Percentiles rank a stretch among this genome's conserved stretches.
Conservation (phyloP, 2,888 invertebrate genomes). For the Chesias legatella region DNA sequence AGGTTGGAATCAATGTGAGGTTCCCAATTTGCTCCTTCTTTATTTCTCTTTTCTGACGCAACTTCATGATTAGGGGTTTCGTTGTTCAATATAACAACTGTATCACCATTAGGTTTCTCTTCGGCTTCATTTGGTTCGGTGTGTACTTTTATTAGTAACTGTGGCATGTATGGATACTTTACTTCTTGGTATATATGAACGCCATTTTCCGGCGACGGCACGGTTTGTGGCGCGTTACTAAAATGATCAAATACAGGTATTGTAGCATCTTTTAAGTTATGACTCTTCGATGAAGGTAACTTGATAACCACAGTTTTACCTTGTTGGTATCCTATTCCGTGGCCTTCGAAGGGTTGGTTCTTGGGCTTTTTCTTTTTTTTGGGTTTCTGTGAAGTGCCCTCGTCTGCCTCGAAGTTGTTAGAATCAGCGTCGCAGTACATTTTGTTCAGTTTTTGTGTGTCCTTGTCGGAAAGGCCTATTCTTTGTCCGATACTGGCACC, state of each 20-base stretch:
- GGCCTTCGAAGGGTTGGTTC: constrained; percentile 69
- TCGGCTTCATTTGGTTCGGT: constrained; percentile 17
- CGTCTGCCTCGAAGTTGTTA: constrained; percentile 42
- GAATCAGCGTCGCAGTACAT: constrained; percentile 79
- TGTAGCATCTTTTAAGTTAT: constrained; percentile 50
- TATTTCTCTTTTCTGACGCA: constrained; percentile 6
- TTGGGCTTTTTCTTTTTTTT: constrained; percentile 53
- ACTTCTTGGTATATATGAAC: constrained; percentile 52
- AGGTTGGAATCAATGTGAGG: not conserved
- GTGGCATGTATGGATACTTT: constrained; percentile 36
- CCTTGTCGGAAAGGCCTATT: constrained; percentile 78
- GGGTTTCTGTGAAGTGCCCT: constrained; percentile 45
- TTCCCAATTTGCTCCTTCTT: constrained; percentile 7
- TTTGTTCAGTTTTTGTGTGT: constrained; percentile 76
- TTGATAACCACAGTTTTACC: constrained; percentile 74
- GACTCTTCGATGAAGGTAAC: constrained; percentile 56
- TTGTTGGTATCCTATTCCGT: constrained; percentile 73
- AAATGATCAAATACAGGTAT: constrained; percentile 62
- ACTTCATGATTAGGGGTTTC: constrained; percentile 7
- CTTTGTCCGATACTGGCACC: constrained; percentile 80
- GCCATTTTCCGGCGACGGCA: constrained; percentile 53
- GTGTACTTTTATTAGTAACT: constrained; percentile 20
- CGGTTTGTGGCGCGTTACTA: constrained; percentile 64
- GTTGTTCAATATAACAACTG: constrained; percentile 8
- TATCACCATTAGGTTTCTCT: constrained; percentile 4